phyloP scores from a whole-genome alignment of 1,140 invertebrate genomes.

The Drosophila ambigua region DNA sequence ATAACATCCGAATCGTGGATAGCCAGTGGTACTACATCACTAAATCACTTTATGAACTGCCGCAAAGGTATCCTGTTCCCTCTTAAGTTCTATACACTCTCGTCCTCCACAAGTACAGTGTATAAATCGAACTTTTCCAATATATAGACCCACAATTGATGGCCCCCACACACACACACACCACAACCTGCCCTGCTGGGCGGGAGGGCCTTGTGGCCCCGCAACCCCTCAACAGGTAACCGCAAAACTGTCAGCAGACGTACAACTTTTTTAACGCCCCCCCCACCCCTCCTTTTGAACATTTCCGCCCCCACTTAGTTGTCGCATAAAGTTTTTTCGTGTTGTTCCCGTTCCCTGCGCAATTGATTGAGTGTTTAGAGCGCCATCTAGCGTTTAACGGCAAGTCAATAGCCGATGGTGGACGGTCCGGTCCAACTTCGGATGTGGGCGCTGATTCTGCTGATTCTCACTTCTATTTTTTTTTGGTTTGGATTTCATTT shows the following conservation, averaged over 20 bases:
- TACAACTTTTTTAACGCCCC: slow-evolving; percentile 21
- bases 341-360: slow-evolving; percentile 27
- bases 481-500: not conserved
- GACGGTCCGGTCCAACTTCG: too few relatives aligned
- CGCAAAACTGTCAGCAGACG: slow-evolving; percentile 29
- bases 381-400: slow-evolving; percentile 30
- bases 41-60: too few relatives aligned
- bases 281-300: not conserved
- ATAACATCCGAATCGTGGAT: too few relatives aligned
- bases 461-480: too few relatives aligned
- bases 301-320: slow-evolving; percentile 19
- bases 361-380: slow-evolving; percentile 35
- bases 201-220: not conserved
- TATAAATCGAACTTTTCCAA: slow-evolving; percentile 44
- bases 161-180: not conserved
- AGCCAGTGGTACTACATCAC: too few relatives aligned
- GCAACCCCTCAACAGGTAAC: slow-evolving; percentile 6
- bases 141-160: slow-evolving; percentile 21
- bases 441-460: too few relatives aligned
- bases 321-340: slow-evolving; percentile 31
- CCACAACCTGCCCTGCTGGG: not conserved
- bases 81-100: too few relatives aligned
- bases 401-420: slow-evolving; percentile 6
- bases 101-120: too few relatives aligned
- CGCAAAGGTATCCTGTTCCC: too few relatives aligned